Evolutionary conservation across 2,888 invertebrate species (phyloP).

Genomic region (Alentia gelatinosa): DNA sequence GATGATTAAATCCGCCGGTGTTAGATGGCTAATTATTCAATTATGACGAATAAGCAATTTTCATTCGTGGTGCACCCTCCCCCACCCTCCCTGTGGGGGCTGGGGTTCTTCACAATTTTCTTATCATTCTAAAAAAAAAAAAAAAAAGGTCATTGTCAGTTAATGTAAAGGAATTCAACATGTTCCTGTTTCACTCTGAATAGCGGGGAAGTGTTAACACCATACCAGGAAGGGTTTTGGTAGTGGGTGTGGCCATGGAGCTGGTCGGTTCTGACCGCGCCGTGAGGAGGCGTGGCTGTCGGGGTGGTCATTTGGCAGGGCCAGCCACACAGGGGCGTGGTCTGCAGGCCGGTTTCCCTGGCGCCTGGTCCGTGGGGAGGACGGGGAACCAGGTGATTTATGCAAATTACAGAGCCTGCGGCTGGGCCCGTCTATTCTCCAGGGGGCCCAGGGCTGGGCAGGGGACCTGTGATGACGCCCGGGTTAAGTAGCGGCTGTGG

Average conservation of each 20-base stretch:
- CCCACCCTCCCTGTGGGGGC: too few species aligned
- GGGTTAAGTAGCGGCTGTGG: neutral
- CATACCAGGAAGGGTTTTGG: neutral
- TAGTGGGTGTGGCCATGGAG: constrained; percentile 6
- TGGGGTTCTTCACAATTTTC: too few species aligned
- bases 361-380: neutral
- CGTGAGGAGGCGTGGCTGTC: constrained; percentile 1
- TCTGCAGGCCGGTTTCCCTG: neutral
- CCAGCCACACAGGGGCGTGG: neutral
- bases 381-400: constrained; percentile 31
- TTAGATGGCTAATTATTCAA: too few species aligned
- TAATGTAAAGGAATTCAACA: too few species aligned
- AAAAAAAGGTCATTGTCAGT: too few species aligned
- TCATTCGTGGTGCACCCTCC: too few species aligned
- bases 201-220: too few species aligned
- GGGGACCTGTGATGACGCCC: neutral
- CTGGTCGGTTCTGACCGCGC: neutral
- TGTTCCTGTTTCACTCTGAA: too few species aligned
- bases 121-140: too few species aligned
- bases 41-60: too few species aligned
- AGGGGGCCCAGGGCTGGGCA: neutral
- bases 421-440: neutral
- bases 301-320: constrained; percentile 3
- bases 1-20: too few species aligned
- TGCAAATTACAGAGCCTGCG: constrained; percentile 45